Evolutionary conservation across 2,888 invertebrate species (phyloP).

Genomic region (Galeopsomyia nigrocyanea): DNA sequence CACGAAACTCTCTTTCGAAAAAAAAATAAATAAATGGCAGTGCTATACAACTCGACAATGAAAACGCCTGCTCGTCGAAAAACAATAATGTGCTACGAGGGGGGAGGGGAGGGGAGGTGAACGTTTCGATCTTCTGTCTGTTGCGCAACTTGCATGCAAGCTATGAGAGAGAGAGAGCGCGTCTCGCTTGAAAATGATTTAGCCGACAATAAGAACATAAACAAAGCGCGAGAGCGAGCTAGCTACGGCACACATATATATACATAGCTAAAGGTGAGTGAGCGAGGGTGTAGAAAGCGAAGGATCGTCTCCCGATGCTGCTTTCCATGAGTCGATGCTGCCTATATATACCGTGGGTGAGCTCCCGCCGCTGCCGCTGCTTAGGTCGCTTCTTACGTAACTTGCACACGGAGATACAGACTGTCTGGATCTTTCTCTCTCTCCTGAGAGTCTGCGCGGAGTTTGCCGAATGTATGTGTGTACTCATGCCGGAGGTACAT

Average conservation of each 20-base stretch:
- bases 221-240: conserved; percentile 34
- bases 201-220: conserved; percentile 45
- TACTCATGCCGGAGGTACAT: background rate
- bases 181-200: conserved; percentile 41
- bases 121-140: conserved; percentile 26
- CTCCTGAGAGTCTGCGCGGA: background rate
- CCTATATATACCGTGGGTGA: conserved; percentile 2
- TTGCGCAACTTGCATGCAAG: conserved; percentile 17
- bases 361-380: background rate
- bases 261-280: conserved; percentile 11
- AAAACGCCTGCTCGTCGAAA: conserved; percentile 8
- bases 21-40: too few species aligned
- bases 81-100: conserved; percentile 32
- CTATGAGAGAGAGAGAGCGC: too few species aligned
- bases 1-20: too few species aligned
- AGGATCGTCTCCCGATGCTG: conserved; percentile 66
- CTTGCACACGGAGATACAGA: background rate
- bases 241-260: background rate
- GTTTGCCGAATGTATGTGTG: conserved; percentile 2
- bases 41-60: too few species aligned
- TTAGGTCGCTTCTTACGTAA: conserved; percentile 36
- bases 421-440: too few species aligned
- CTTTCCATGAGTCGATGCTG: conserved; percentile 57
- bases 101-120: background rate
- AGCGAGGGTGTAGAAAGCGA: conserved; percentile 67